A percentile compares a stretch with the other conserved stretches of the same genome.
Evolutionary conservation across 1,140 invertebrate genomes (phyloP).

Genomic region (Chironomus striatipennis): DNA sequence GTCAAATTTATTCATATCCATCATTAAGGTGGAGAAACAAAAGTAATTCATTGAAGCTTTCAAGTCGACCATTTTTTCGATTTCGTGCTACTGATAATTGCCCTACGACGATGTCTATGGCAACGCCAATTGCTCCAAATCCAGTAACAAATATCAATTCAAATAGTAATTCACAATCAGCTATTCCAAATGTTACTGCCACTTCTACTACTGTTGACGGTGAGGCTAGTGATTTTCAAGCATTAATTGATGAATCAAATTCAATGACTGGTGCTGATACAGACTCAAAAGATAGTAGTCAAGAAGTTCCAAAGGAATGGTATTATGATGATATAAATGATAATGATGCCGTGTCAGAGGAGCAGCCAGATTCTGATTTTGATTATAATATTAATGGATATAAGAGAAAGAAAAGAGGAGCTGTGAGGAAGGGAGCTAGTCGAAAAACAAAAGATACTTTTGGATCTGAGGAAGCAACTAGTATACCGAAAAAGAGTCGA

Average conservation of each 20-base stretch:
- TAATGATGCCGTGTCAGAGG: constrained; percentile 54
- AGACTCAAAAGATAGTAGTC: constrained; percentile 37
- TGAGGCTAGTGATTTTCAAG: constrained; percentile 48
- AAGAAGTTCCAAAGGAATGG: constrained; percentile 58
- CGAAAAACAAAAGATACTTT: constrained; percentile 9
- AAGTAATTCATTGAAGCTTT: constrained; percentile 39
- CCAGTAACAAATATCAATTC: not conserved
- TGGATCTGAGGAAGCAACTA: not conserved
- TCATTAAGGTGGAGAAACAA: constrained; percentile 49
- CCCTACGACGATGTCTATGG: not conserved
- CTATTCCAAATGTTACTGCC: constrained; percentile 32
- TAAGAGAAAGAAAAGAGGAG: not conserved
- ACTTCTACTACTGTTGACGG: constrained; percentile 37
- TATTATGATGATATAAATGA: constrained; percentile 84
- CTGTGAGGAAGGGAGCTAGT: not conserved
- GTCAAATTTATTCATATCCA: constrained; percentile 93
- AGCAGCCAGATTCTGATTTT: not conserved
- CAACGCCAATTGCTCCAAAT: not conserved
- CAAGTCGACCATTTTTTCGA: constrained; percentile 19
- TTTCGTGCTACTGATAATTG: constrained; percentile 12
- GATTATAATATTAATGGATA: constrained; percentile 10
- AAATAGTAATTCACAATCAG: not conserved
- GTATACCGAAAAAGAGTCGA: not conserved
- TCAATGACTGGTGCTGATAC: constrained; percentile 35
- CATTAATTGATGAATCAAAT: constrained; percentile 35